Evolutionary conservation across 2,888 invertebrate species (phyloP), one percentile per base, ranked within the genome.

Genomic region (Hirudinaria manillensis): DNA sequence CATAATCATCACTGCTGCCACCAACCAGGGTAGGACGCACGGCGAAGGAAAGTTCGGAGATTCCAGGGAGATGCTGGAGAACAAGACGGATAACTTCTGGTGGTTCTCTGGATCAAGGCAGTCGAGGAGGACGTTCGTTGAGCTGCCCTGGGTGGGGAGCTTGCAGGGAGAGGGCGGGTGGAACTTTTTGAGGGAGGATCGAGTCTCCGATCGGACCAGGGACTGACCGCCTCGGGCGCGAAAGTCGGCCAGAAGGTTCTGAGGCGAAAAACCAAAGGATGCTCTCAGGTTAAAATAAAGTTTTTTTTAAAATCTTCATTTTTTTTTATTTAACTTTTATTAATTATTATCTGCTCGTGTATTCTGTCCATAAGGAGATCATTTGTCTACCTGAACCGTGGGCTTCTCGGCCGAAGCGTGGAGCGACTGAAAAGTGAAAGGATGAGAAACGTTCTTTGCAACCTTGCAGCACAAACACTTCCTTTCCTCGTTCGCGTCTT

Each of bases 21-120:
- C 27, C 3, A 82, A 91, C 92, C 93, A 92, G 0, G 94, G 94
- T 82, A 92, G 91, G 0, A 94, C 92, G 84, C 95, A 95, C 83
- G 93, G 94, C 76, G 91, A 91, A 0, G 93, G 93, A 2, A 92
- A 90, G 82, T 93, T 92, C 45, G 89, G 88, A 0, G 91, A 91
- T 81, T 88, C 88, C 77, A 89, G 89, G 78, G 92, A 91, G 83
- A 90, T 93, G 83, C 93, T 94, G 83, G 93, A 96, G 83, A 96
- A 92, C 75, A 97, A 87, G 53, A 98, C 91, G 6, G 93, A 90
- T 71, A 98, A 87, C 70, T 91, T 88, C 86, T 98, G 97, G 79
- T 88, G 88, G 77, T 83, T 82, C 71, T 81, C 80, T 3, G 86
- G 84, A 77, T 86, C 84, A 27, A 87, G 80, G 77, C 86, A 86